Evolutionary conservation across 1,140 invertebrate species (phyloP).

Genomic region (Drosophila baimaii): DNA sequence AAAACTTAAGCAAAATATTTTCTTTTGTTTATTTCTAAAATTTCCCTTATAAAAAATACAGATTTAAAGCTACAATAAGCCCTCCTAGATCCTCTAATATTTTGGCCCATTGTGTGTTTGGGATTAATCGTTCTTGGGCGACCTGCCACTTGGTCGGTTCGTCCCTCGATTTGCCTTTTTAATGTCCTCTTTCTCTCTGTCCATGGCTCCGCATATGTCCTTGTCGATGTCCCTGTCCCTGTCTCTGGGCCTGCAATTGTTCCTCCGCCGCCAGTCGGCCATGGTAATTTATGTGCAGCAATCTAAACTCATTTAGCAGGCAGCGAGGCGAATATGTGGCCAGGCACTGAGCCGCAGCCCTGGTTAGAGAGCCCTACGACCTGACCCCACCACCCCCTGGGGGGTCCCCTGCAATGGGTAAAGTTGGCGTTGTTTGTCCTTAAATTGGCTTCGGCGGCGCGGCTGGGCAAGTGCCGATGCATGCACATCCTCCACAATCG

Average conservation of each 20-base stretch:
- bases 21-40: background rate
- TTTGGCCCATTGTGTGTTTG: slow-evolving; percentile 17
- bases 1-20: background rate
- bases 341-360: slow-evolving; percentile 17
- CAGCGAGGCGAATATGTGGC: slow-evolving; percentile 64
- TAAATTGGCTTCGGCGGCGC: slow-evolving; percentile 61
- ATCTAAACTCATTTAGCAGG: slow-evolving; percentile 71
- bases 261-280: slow-evolving; percentile 21
- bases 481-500: slow-evolving; percentile 33
- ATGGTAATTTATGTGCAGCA: slow-evolving; percentile 72
- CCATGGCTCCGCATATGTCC: slow-evolving; percentile 12
- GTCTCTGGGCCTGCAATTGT: slow-evolving; percentile 31
- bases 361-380: slow-evolving; percentile 13
- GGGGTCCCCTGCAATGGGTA: slow-evolving; percentile 26
- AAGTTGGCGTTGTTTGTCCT: slow-evolving; percentile 64
- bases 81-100: background rate
- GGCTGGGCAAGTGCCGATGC: slow-evolving; percentile 6
- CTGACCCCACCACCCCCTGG: slow-evolving; percentile 11
- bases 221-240: slow-evolving; percentile 25
- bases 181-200: slow-evolving; percentile 24
- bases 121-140: slow-evolving; percentile 10
- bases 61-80: background rate
- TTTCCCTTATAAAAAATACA: background rate
- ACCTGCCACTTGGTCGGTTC: slow-evolving; percentile 18
- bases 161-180: slow-evolving; percentile 13